Evolutionary conservation across 1,140 invertebrate genomes (phyloP).

Genomic region (Lanistes nyassanus): DNA sequence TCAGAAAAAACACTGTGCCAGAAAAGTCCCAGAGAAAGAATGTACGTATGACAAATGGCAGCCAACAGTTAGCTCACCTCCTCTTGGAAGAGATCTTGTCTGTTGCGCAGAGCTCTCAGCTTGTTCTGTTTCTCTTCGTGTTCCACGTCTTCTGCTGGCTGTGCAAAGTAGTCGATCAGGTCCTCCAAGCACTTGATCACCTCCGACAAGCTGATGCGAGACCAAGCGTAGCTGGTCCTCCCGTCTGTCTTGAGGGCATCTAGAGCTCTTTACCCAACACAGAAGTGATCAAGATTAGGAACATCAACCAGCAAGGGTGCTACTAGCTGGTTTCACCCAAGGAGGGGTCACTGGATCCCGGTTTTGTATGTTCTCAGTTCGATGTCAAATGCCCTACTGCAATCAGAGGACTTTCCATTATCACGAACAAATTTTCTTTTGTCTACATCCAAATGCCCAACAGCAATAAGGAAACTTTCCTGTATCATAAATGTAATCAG

Average conservation of each 20-base stretch:
- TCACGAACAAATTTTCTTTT: no score
- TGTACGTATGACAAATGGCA: background rate
- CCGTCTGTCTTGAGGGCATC: constrained; percentile 86
- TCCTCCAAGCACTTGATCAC: constrained; percentile 99
- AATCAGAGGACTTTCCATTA: no score
- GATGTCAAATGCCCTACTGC: no score
- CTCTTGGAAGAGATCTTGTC: constrained; percentile 99
- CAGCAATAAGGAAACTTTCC: no score
- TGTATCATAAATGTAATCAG: no score
- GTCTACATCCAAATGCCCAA: no score
- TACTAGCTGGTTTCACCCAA: no score
- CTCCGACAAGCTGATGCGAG: constrained; percentile 89
- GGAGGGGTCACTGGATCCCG: no score
- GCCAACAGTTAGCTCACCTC: constrained; percentile 70
- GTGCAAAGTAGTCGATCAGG: constrained; percentile 99
- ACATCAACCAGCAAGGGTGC: no score
- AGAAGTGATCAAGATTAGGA: background rate
- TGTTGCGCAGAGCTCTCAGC: constrained; percentile 92
- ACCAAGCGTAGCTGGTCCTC: constrained; percentile 73
- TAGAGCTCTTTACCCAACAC: constrained; percentile 79
- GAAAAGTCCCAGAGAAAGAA: no score
- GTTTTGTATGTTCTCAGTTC: no score
- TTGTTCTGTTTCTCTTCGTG: constrained; percentile 99
- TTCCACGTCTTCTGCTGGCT: constrained; percentile 97
- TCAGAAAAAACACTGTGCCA: no score